phyloP scores from a whole-genome alignment of 2,888 invertebrate genomes.

The Eupithecia subfuscata region DNA sequence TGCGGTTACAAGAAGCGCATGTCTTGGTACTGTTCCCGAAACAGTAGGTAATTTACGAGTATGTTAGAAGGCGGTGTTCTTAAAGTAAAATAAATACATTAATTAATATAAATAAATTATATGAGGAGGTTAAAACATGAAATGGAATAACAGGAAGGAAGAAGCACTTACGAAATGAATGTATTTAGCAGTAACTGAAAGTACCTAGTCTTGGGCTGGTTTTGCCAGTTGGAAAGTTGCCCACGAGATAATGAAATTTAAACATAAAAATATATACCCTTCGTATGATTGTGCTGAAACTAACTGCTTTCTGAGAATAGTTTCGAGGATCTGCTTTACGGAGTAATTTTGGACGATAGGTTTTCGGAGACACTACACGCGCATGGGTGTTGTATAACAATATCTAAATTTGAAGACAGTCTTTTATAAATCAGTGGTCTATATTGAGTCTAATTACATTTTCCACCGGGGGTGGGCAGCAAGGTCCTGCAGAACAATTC shows the following conservation, averaged over 20 bases:
- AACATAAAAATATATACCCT: not conserved
- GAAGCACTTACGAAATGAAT: not conserved
- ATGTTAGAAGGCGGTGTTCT: too few species aligned
- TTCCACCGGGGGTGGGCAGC: too few species aligned
- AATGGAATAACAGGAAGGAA: not conserved
- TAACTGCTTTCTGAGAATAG: not conserved
- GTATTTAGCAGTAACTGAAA: not conserved
- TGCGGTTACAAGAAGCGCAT: too few species aligned
- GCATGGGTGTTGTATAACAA: too few species aligned
- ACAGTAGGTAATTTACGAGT: too few species aligned
- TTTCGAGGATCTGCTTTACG: not conserved
- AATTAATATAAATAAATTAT: too few species aligned
- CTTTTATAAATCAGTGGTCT: too few species aligned
- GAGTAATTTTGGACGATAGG: not conserved
- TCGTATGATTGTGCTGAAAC: not conserved
- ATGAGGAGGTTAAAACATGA: not conserved
- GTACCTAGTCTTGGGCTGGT: not conserved
- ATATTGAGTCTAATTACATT: too few species aligned
- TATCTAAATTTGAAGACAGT: too few species aligned
- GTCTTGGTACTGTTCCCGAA: too few species aligned
- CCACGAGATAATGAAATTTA: conserved; percentile 1
- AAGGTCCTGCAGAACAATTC: too few species aligned
- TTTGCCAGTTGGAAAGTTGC: not conserved
- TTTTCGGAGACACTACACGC: not conserved
- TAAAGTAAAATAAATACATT: too few species aligned